Evolutionary conservation across 2,888 invertebrate genomes (phyloP).

Genomic region (Aphidoletes aphidimyza): DNA sequence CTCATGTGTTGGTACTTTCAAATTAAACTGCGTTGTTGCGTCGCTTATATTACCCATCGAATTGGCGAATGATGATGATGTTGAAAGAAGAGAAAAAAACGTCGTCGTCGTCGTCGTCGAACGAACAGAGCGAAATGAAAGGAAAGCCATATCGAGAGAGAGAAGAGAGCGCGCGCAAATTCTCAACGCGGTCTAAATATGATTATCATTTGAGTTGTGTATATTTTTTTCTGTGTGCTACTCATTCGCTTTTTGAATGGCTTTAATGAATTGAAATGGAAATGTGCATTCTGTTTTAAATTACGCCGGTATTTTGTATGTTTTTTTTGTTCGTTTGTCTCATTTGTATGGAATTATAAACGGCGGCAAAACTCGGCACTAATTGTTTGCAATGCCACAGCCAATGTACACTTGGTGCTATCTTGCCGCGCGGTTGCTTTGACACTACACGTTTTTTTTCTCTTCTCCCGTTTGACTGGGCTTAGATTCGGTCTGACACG

Average conservation of each 20-base stretch:
- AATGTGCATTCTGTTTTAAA: constrained; percentile 46
- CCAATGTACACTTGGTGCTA: constrained; percentile 4
- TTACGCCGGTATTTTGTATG: constrained; percentile 34
- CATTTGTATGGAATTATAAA: neutral
- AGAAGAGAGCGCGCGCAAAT: neutral
- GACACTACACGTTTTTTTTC: constrained; percentile 33
- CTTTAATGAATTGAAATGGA: constrained; percentile 40
- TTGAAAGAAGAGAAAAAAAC: too few species aligned
- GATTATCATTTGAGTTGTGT: neutral
- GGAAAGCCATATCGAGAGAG: neutral
- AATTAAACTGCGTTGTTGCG: constrained; percentile 54
- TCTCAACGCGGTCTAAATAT: neutral
- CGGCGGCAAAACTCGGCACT: constrained; percentile 10
- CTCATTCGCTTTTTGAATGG: neutral
- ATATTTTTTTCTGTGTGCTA: neutral
- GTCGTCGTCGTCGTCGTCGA: too few species aligned
- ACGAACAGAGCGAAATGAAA: constrained; percentile 34
- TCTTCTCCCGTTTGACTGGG: neutral
- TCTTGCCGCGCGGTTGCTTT: neutral
- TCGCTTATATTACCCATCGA: neutral
- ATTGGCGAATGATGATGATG: constrained; percentile 39
- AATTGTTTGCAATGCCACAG: constrained; percentile 24
- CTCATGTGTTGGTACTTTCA: constrained; percentile 23
- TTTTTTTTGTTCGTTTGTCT: too few species aligned
- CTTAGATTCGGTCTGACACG: neutral